These are phyloP conservation scores for Ploceus nigricollis DNA, from an alignment of 2,113 vertebrate genomes.

Conservation along the genomic window DNA sequence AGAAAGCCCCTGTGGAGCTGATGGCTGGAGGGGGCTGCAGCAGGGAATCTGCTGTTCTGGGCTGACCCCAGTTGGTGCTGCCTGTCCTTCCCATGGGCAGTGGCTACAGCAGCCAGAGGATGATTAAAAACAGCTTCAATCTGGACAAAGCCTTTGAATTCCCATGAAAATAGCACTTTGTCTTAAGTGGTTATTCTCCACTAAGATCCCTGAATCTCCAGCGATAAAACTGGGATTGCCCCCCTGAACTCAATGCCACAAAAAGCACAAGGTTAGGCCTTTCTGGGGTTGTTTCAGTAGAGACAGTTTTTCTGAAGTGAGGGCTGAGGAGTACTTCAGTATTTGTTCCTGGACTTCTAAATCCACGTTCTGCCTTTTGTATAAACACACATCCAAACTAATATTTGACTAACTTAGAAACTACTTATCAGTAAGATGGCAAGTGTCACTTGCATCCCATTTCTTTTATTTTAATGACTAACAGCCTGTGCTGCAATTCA, in stretches of 20 bases:
- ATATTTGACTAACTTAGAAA: not conserved
- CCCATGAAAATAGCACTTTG: not conserved
- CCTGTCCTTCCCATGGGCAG: not conserved
- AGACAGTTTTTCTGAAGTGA: not conserved
- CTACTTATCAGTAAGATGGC: not conserved
- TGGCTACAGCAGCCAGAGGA: not conserved
- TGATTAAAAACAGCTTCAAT: not conserved
- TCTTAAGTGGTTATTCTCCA: not conserved
- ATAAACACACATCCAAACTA: not conserved
- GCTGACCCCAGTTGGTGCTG: not conserved
- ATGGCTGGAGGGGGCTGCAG: not conserved
- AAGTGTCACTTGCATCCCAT: not conserved
- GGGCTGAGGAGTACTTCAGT: not conserved
- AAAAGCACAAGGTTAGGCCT: not conserved
- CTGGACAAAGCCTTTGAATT: not conserved
- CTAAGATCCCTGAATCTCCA: not conserved
- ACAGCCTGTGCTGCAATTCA: not conserved
- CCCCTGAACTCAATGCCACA: not conserved
- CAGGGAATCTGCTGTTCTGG: not conserved
- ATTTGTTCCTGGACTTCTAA: not conserved
- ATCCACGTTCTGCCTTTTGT: not conserved
- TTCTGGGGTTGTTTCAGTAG: not conserved
- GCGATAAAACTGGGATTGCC: not conserved
- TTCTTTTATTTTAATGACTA: constrained; percentile 10
- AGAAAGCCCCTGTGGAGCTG: not conserved